A percentile compares a stretch with the other conserved stretches of the same genome.
phyloP scores from a whole-genome alignment of 2,113 vertebrate genomes.

The Lynx canadensis region DNA sequence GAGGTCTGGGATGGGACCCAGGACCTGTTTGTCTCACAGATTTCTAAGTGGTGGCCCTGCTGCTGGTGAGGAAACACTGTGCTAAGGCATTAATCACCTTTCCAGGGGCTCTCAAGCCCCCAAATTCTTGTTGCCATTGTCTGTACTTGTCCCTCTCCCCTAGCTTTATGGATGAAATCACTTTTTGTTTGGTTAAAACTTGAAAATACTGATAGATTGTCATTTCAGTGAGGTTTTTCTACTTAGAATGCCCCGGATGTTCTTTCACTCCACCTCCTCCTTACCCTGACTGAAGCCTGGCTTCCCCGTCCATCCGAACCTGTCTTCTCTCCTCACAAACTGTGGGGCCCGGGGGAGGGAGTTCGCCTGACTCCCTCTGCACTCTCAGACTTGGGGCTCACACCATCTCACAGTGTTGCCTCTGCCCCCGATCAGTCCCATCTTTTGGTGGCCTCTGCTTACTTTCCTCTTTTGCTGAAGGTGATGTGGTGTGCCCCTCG shows the following conservation, averaged over 20 bases:
- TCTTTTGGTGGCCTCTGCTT: neutral
- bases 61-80: neutral
- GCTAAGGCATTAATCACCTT: neutral
- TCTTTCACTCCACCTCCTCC: neutral
- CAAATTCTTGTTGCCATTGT: neutral
- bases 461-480: neutral
- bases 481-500: neutral
- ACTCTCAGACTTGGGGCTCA: neutral
- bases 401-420: accelerated
- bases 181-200: neutral
- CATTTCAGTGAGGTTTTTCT: neutral
- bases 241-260: neutral
- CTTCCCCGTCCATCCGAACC: neutral
- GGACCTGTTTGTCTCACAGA: neutral
- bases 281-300: neutral
- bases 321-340: neutral
- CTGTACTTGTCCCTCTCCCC: neutral
- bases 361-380: neutral
- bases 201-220: neutral
- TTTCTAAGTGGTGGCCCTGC: neutral
- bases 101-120: neutral
- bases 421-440: neutral
- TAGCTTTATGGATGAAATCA: neutral
- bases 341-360: accelerated
- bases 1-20: neutral